Evolutionary conservation across 2,888 invertebrate species (phyloP).

Genomic region (Athetis lepigone): DNA sequence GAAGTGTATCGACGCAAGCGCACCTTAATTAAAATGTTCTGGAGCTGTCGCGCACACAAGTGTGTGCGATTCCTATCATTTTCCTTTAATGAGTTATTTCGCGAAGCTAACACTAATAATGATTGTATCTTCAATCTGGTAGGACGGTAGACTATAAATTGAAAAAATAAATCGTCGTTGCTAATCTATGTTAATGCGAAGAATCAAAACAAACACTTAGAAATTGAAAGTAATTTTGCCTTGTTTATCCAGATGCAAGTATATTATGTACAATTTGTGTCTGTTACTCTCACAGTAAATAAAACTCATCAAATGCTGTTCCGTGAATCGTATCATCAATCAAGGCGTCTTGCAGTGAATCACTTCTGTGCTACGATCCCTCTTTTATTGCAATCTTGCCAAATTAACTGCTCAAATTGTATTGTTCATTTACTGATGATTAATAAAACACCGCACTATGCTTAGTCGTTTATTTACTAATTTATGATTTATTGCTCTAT

Average conservation of each 20-base stretch:
- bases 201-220: constrained; percentile 36
- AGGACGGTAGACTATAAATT: constrained; percentile 22
- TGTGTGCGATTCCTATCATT: constrained; percentile 85
- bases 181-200: constrained; percentile 14
- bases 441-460: constrained; percentile 9
- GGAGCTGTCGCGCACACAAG: constrained; percentile 72
- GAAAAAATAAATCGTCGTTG: constrained; percentile 10
- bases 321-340: constrained; percentile 61
- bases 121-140: constrained; percentile 56
- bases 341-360: constrained; percentile 48
- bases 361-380: constrained; percentile 56
- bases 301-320: constrained; percentile 58
- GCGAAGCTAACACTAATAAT: constrained; percentile 68
- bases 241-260: constrained; percentile 34
- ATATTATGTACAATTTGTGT: constrained; percentile 42
- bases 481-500: no score
- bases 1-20: constrained; percentile 75
- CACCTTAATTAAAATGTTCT: constrained; percentile 88
- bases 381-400: constrained; percentile 54
- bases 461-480: neutral
- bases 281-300: constrained; percentile 54
- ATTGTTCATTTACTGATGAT: constrained; percentile 24
- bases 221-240: constrained; percentile 21
- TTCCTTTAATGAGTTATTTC: constrained; percentile 87
- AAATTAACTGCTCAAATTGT: constrained; percentile 37